Evolutionary conservation across 2,888 invertebrate genomes (phyloP), one percentile per base, ranked within the genome.

Genomic region (Acronicta leporina): DNA sequence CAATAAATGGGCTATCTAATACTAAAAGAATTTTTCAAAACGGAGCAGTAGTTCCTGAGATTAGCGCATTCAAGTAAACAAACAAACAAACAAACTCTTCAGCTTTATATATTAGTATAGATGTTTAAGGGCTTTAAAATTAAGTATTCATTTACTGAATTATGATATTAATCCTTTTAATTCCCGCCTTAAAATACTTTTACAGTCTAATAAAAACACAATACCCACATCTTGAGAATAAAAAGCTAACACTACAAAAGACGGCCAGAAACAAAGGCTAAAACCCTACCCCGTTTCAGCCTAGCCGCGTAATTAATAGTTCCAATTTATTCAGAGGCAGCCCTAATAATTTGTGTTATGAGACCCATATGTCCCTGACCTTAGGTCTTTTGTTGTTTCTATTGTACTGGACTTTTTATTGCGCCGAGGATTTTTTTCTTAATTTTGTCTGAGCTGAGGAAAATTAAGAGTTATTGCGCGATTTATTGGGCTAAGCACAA

Each of bases 291-390:
- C 49, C 47, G 35, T 48, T 48, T 47, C 55, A 68, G 54, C 43
- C 30, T n/a, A 7, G 6, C 59, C 33, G 7, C 52, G 49, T 65
- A 65, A 74, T 74, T 76, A 74, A 74, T 74, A 69, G 77, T 60
- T 43, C 41, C 45, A 68, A 68, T 76, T 76, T 74, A 73, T 73
- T 20, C 56, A 15, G 20, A 46, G 65, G 57, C 68, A 72, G 49
- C 53, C 55, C 43, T 58, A 27, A 69, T 73, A 49, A 73, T 63
- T 65, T 46, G 42, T 48, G 60, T 68, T 58, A 67, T 68, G 51
- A 49, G 56, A 41, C 58, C 38, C 54, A 60, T 64, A 59, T 64
- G 54, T 46, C 48, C 69, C 38, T 68, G 64, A 61, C 61, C 72
- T 71, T 43, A 47, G n/a, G 50, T 20, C 68, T 51, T 67, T 53